Base-by-base conservation (phyloP, 2,113 vertebrate species). In the Narcine bancroftii region DNA sequence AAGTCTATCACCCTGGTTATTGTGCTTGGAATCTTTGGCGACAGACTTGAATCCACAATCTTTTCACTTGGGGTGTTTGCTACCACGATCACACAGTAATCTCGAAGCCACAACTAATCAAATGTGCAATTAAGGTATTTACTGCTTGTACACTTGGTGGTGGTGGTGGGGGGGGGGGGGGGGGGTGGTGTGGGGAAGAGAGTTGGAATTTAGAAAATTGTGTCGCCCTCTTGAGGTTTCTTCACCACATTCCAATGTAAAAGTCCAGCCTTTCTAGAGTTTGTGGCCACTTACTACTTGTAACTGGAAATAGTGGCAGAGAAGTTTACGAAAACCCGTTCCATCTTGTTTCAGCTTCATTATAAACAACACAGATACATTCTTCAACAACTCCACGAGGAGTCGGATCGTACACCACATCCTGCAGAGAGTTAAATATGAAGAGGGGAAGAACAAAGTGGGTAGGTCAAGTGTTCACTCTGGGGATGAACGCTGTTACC, bases 311-410 rank as follows among this genome's bases (percentile, higher is more conserved):
- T 10, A 15, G 29, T 56, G 79, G 56, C 9, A 5, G 29, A 21
- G 21, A 69, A 24, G 17, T 26, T 17, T 24, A 69, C 13, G 15
- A 2, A 56, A 60, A 81, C 9, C 26, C 15, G 10, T 91, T 71
- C 89, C 50, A 81, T 96, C 15, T 96, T 94, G 93, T 75, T 93
- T 24, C 92, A 99, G 98, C 95, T 99, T 99, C 95, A 98, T 98
- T 96, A 98, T 99, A 94, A 97, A 98, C 96, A 98, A 99, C 95
- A 98, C 97, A 96, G 97, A 98, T 36, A 98, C 98, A 7, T 99
- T 99, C 95, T 99, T 99, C 96, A 98, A 96, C 94, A 99, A 99
- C 15, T 97, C 98, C 94, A 98, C 97, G 15, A 96, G 98, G 94
- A 98, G 97, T 95, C 97, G 98, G 94, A 98, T 99, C 45, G 95